Evolutionary conservation across 2,888 invertebrate genomes (phyloP), one percentile per base, ranked within the genome.

Genomic region (Sclerodermus sp.): DNA sequence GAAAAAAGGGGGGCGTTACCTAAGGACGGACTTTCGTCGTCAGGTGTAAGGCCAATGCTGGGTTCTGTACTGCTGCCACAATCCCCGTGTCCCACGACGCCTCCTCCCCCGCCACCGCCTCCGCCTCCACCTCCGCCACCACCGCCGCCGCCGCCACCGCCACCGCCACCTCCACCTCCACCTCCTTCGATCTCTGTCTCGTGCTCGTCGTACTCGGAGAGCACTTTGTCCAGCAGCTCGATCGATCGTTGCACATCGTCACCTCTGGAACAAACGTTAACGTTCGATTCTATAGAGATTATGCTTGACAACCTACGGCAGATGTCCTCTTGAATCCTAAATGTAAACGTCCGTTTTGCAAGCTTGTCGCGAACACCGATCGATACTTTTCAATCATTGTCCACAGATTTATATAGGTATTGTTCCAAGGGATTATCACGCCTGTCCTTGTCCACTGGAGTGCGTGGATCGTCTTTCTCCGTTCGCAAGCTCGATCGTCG

Each of bases 191-290:
- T 79, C 64, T 82, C 83, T 74, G 82, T 81, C 76, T 84, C 84
- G 75, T 84, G 82, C 78, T 92, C 92, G 84, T 93, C 93, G 83
- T 92, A 93, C 82, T 93, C 92, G 68, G 91, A 91, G 79, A 93
- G 83, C 79, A 93, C 92, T 77, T 90, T 88, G 83, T 93, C 93
- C 81, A 93, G 83, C 70, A 92, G 84, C 81, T 91, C 91, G 82
- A 93, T 84, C 66, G 91, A 91, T 77, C 91, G 87, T 81, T 92
- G 91, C 77, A 93, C 91, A 80, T 92, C 92, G 80, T 91, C 91
- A 81, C 87, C 87, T 78, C 89, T 89, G 84, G 67, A 86, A 86
- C 64, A 76, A 78, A 74, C 62, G 64, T 12, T 55, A 62, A 66
- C 64, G 63, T 67, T 73, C 62, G 64, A 66, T 69, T 73, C 73